Evolutionary conservation across 2,113 vertebrate genomes (phyloP), one percentile per base, ranked within the genome.

Genomic region (Sapayoa aenigma): DNA sequence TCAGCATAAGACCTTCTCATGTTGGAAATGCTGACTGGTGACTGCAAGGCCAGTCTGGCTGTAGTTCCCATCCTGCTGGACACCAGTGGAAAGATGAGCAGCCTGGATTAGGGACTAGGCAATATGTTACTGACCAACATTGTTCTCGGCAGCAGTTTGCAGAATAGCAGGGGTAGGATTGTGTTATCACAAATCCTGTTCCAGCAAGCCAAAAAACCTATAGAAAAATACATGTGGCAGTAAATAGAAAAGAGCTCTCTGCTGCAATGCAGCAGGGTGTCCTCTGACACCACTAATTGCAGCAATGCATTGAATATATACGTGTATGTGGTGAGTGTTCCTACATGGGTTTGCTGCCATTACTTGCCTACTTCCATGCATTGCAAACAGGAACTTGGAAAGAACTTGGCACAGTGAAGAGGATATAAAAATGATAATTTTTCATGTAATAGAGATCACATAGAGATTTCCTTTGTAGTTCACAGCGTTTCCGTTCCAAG

Each of bases 391-490:
- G 79, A 96, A 95, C 84, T 94, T 94, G 87, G 87, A 79, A 87
- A 88, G 65, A 89, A 79, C 74, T 95, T 88, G 95, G 84, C 89
- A 89, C 93, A 91, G 66, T 84, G 91, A 80, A 95, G 62, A 94
- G 75, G 82, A 92, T 95, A 96, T 93, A 96, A 97, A 97, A 95
- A 67, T 41, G 82, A 76, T 97, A 93, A 94, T 97, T 97, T 97
- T 97, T 96, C 86, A 88, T 91, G 69, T 94, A 93, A 84, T 81
- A 90, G 96, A 80, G 79, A 94, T 96, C 91, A 89, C 83, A 87
- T 94, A 88, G 84, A 89, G 84, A 96, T 93, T 96, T 94, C 85
- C 87, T 97, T 97, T 97, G 96, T 97, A 93, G 96, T 97, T 98
- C 94, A 81, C 83, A 91, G 86, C 71, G 87, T 76, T 88, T 52